Evolutionary conservation across 2,113 vertebrate species (phyloP).

Genomic region (Lichenostomus cassidix): DNA sequence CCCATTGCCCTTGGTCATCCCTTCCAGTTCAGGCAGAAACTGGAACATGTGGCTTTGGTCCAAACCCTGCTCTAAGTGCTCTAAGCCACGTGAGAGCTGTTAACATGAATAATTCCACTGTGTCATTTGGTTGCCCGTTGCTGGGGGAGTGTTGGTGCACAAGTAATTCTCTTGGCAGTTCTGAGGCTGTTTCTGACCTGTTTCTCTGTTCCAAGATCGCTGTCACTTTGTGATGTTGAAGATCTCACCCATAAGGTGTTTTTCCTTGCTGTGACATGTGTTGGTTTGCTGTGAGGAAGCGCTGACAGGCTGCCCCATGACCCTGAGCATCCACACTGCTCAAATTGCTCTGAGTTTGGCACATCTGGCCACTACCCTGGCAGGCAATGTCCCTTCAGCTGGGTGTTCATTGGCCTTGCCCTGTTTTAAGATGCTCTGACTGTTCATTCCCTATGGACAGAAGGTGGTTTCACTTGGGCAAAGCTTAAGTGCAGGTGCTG

Average conservation of each 20-base stretch:
- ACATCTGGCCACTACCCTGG: too few relatives aligned
- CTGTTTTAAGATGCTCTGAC: background rate
- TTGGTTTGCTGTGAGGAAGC: too few relatives aligned
- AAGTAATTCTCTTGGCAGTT: rapidly evolving
- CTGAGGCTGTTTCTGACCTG: background rate
- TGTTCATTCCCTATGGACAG: background rate
- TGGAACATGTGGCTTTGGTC: background rate
- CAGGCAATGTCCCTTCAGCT: background rate
- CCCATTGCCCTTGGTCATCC: background rate
- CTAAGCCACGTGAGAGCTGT: background rate
- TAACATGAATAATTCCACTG: rapidly evolving
- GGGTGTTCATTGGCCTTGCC: background rate
- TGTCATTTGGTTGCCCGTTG: rapidly evolving
- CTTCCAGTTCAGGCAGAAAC: background rate
- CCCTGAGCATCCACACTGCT: background rate
- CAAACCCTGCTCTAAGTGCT: background rate
- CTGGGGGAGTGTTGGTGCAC: too few relatives aligned
- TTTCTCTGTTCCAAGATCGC: background rate
- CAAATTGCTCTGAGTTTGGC: background rate
- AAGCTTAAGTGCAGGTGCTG: background rate
- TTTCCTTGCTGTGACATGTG: background rate
- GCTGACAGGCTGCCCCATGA: background rate
- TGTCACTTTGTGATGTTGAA: background rate
- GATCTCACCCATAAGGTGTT: rapidly evolving
- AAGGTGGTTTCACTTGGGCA: background rate